Base-by-base conservation (phyloP, 2,888 invertebrate species). In the Platynereis dumerilii region DNA sequence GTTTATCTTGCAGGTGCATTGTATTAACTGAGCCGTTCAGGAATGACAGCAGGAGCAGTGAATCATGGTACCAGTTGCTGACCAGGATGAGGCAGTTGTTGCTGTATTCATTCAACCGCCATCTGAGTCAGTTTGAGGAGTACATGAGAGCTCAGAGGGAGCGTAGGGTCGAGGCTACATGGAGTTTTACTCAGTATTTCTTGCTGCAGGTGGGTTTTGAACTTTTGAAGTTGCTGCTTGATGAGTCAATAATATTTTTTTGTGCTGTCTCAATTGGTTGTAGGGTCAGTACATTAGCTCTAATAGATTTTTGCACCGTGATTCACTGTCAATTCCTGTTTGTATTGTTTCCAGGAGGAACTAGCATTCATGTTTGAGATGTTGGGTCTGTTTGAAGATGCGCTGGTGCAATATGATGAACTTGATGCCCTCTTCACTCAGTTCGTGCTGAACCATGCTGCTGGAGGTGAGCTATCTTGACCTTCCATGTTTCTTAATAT, bases 171-270 rank as follows among this genome's bases (percentile, higher is more conserved):
- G 92, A 95, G 78, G 88, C 89, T 0, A 92, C 91, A 29, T 97
- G 97, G 97, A 92, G 92, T 84, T 97, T 96, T 86, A 92, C 92
- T 83, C 90, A 91, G 83, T 97, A 96, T 86, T 97, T 97, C 86
- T 88, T 94, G 74, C 87, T 96, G 74, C 93, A 94, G 88, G 92
- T 91, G 85, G 57, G n/a, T n/a, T n/a, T 27, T 29, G 27, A 20
- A 5, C 24, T n/a, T n/a, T n/a, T n/a, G n/a, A n/a, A n/a, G n/a
- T n/a, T n/a, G n/a, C n/a, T n/a, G n/a, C n/a, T n/a, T n/a, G n/a
- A n/a, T n/a, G n/a, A n/a, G n/a, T n/a, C n/a, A n/a, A n/a, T n/a
- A n/a, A n/a, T n/a, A n/a, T n/a, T n/a, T n/a, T n/a, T n/a, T n/a
- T n/a, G n/a, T n/a, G n/a, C n/a, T n/a, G n/a, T n/a, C n/a, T n/a